Percentiles rank a stretch among this genome's conserved stretches.
These are phyloP conservation scores for Falcaria lacertinaria DNA, from an alignment of 2,888 invertebrate genomes.

Conservation along the genomic window DNA sequence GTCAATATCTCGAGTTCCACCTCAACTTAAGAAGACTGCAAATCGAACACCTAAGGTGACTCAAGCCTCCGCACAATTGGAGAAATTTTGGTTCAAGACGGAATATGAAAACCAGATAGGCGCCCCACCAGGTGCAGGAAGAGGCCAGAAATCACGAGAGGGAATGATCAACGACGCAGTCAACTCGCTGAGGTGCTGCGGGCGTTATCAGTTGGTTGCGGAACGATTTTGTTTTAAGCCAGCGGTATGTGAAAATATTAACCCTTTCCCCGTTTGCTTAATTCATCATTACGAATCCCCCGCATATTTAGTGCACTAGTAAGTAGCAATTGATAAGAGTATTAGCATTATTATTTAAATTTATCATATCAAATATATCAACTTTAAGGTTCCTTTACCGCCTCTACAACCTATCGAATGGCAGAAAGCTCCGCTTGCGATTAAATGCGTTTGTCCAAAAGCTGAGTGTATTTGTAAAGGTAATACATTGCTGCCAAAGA, in stretches of 20 bases:
- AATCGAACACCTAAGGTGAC: neutral
- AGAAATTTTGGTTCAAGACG: slow-evolving; percentile 15
- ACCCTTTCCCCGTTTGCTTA: too few relatives aligned
- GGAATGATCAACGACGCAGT: neutral
- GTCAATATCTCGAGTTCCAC: neutral
- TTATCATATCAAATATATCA: too few relatives aligned
- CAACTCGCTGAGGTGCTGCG: neutral
- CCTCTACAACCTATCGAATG: neutral
- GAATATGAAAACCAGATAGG: slow-evolving; percentile 18
- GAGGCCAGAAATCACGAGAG: neutral
- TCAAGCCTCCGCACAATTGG: neutral
- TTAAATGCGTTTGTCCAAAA: slow-evolving; percentile 12
- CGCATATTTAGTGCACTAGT: too few relatives aligned
- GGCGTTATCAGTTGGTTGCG: neutral
- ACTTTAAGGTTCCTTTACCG: neutral
- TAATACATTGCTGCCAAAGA: slow-evolving; percentile 9
- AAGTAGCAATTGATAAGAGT: too few relatives aligned
- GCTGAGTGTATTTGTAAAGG: slow-evolving; percentile 14
- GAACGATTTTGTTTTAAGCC: neutral
- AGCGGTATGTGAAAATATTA: neutral
- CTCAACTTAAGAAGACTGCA: neutral
- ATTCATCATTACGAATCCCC: too few relatives aligned
- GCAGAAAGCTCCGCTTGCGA: neutral
- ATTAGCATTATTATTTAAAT: too few relatives aligned
- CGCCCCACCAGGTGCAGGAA: slow-evolving; percentile 1